Evolutionary conservation across 2,797 vertebrate genomes (phyloP), one percentile per base, ranked within the genome.

Genomic region (Anabas testudineus): DNA sequence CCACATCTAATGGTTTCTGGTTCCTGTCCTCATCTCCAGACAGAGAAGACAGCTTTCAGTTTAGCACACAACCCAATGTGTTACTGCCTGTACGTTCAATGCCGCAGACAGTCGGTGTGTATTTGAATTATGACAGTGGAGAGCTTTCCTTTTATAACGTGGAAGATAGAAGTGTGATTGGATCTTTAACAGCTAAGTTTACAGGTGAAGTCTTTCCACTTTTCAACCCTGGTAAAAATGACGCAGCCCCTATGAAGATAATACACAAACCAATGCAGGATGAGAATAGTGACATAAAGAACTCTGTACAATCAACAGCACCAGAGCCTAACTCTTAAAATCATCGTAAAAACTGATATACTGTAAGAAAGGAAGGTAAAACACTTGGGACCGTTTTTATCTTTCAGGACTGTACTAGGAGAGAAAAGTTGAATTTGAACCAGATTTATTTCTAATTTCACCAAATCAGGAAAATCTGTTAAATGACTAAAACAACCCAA

Each of bases 221-320:
- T 24, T 93, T 93, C 61, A 92, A 93, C 55, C 91, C 93, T 42
- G 87, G 90, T 0, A 61, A 15, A 60, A 26, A 43, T 8, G 92
- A 94, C n/a, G 0, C 0, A 0, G 0, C 1, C 45, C 0, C 1
- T 1, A 67, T 94, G 79, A 8, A 0, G 36, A 32, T 94, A 41
- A 0, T 87, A 63, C 55, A 76, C 0, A 54, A 0, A 2, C 0
- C 19, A 46, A n/a, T 8, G 2, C 0, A 46, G 53, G 6, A 0
- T 7, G 1, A 67, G 13, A 5, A 5, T 4, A 5, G 2, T 49
- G 45, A 10, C 3, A 4, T 0, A 7, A 30, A 0, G 0, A 32
- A 49, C 9, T 3, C 1, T 10, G 8, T 1, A 32, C 8, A 13
- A 16, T 10, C 1, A 60, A 1, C 21, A 10, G 10, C 1, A 42